Percentiles rank a stretch among this genome's conserved stretches.
phyloP scores from a whole-genome alignment of 2,113 vertebrate genomes.

The Picathartes gymnocephalus region DNA sequence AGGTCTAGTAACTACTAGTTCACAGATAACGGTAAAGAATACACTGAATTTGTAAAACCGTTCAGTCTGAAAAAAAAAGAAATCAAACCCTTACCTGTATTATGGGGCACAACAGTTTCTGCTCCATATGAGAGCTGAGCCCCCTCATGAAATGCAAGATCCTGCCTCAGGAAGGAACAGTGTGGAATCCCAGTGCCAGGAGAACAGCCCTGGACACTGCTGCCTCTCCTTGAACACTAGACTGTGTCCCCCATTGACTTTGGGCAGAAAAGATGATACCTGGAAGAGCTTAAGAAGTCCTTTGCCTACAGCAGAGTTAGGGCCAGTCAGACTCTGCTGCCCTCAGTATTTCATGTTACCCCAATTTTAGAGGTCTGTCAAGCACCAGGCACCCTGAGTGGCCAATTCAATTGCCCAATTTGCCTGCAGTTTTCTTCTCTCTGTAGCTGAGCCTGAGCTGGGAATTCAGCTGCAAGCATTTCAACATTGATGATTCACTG shows the following conservation, averaged over 20 bases:
- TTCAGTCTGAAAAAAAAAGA: background rate
- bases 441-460: background rate
- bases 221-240: background rate
- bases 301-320: background rate
- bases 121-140: background rate
- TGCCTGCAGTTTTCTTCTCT: background rate
- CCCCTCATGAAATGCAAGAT: background rate
- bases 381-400: background rate
- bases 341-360: background rate
- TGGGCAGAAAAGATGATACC: background rate
- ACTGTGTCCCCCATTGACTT: background rate
- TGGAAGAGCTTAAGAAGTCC: background rate
- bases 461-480: slow-evolving; percentile 28
- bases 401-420: background rate
- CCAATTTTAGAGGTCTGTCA: background rate
- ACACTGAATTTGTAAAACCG: background rate
- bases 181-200: background rate
- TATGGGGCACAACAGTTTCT: background rate
- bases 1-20: background rate
- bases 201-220: background rate
- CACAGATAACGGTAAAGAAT: background rate
- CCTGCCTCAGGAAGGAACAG: background rate
- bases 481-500: slow-evolving; percentile 55
- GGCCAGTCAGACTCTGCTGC: background rate
- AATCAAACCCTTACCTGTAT: background rate